Base-by-base conservation (phyloP, 2,797 vertebrate genomes). In the Pipistrellus kuhlii region DNA sequence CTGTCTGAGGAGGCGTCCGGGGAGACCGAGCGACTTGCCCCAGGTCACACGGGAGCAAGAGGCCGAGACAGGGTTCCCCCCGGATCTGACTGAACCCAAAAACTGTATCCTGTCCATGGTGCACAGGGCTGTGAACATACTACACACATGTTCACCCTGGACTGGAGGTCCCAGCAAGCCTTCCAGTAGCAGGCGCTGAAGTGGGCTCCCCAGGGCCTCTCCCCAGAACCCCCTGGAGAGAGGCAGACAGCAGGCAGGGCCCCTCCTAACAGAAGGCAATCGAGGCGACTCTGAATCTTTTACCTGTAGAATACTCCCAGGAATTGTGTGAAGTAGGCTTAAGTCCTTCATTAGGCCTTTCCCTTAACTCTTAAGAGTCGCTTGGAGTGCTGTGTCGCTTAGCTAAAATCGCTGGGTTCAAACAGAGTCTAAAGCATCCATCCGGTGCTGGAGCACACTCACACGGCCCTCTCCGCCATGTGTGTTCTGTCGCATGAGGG, bases 321-420 rank as follows among this genome's bases (percentile, higher is more conserved):
- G 71, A 90, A 59, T n/a, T 84, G 32, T 78, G 57, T 59, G 71
- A 1, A 72, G 6, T 64, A 68, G n/a, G 11, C 25, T n/a, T n/a
- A 48, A 41, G 17, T 88, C 44, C 38, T 38, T 87, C 13, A 59
- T 85, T 76, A 64, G 41, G 5, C 82, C n/a, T 90, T 81, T 75
- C 11, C 14, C 38, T 27, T 68, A 12, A 59, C 9, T 41, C 94
- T 55, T 23, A 55, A 3, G 48, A 76, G 30, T 88, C 14, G 46
- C 44, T 90, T 23, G 55, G n/a, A 84, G 18, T 53, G 55, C 21
- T 73, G 30, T 68, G 53, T 82, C 30, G 59, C n/a, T 73, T 80
- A 59, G 12, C 23, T 91, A 68, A 93, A 93, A 32, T 89, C 55
- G 73, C 38, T 68, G 32, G 18, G 55, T 62, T 92, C 84, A 72